Conservation (phyloP, 2,797 vertebrate species). For the Pantherophis alleghaniensis region DNA sequence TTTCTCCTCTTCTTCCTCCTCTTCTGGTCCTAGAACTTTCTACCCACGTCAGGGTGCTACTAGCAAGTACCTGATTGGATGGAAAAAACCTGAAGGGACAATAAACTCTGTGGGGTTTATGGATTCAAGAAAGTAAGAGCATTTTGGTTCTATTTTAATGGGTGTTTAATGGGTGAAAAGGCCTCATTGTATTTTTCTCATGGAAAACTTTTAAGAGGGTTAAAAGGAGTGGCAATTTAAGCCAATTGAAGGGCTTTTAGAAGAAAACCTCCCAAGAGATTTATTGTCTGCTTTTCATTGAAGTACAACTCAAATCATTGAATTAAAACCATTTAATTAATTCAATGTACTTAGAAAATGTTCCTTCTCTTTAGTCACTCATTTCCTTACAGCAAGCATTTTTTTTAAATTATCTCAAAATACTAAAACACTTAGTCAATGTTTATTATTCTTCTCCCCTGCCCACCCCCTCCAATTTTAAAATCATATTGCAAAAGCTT, state of each 20-base stretch:
- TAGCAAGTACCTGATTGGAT: constrained; percentile 97
- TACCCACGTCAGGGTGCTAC: constrained; percentile 97
- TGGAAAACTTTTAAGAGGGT: constrained; percentile 9
- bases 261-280: not conserved
- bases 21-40: constrained; percentile 89
- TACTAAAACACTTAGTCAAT: not conserved
- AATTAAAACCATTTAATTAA: constrained; percentile 17
- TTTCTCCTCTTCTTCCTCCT: constrained; percentile 81
- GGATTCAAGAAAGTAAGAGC: constrained; percentile 92
- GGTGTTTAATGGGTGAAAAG: constrained; percentile 25
- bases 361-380: not conserved
- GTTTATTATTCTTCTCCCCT: not conserved
- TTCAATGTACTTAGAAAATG: not conserved
- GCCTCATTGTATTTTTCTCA: not conserved
- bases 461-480: not conserved
- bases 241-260: not conserved
- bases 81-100: constrained; percentile 95
- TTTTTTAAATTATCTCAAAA: constrained; percentile 35
- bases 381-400: not conserved
- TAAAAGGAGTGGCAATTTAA: constrained; percentile 4
- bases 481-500: not conserved
- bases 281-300: constrained; percentile 20
- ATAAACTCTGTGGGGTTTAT: constrained; percentile 98
- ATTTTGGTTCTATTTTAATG: constrained; percentile 46
- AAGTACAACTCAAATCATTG: not conserved